Percentiles rank a stretch among this genome's conserved stretches.
Evolutionary conservation across 2,797 vertebrate genomes (phyloP).

Genomic region (Eulemur coronatus): DNA sequence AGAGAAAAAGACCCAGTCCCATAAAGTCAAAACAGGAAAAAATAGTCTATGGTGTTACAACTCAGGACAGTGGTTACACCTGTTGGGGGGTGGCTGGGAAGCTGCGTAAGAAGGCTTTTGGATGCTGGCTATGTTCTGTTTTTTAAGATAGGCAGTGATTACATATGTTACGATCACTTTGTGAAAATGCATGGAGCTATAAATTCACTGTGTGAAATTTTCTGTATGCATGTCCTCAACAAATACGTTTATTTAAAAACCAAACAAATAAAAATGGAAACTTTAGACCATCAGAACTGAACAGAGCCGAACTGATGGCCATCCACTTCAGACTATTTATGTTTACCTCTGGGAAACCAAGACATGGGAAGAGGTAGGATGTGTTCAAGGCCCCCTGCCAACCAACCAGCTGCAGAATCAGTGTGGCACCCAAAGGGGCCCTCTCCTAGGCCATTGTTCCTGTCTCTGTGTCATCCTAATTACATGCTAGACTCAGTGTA

Average conservation of each 20-base stretch:
- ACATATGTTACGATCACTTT: not conserved
- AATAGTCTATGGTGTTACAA: not conserved
- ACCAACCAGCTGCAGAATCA: not conserved
- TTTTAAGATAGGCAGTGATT: not conserved
- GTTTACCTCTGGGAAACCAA: not conserved
- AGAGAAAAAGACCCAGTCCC: not conserved
- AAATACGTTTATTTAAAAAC: slow-evolving; percentile 11
- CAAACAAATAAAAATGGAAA: slow-evolving; percentile 17
- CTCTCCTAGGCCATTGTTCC: not conserved
- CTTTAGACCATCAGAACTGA: not conserved
- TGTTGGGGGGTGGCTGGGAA: not conserved
- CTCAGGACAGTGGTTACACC: not conserved
- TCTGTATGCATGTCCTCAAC: not conserved
- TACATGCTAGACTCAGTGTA: not conserved
- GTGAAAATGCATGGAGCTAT: not conserved
- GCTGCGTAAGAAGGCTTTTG: not conserved
- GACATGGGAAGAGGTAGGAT: not conserved
- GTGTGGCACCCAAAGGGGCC: not conserved
- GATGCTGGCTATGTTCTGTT: not conserved
- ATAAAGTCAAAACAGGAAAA: not conserved
- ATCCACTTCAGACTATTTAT: not conserved
- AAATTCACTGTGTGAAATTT: not conserved
- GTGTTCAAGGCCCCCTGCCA: not conserved
- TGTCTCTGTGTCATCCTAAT: not conserved
- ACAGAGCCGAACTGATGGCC: not conserved